Conservation (phyloP, 2,797 vertebrate genomes). For the Propithecus deckenii region DNA sequence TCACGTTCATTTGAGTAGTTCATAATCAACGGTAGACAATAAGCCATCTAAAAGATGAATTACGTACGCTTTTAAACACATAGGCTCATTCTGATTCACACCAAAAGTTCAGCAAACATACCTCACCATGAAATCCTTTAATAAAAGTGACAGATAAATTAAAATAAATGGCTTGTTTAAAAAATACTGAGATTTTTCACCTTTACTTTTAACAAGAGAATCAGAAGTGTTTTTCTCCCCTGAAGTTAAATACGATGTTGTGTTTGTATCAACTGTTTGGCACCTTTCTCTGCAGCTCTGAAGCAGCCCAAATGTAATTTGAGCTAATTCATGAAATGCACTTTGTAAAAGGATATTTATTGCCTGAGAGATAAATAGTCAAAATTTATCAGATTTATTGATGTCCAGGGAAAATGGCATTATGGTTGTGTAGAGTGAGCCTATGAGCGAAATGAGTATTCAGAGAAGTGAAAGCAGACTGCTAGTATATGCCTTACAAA, state of each 20-base stretch:
- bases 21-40: constrained; percentile 62
- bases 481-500: fast-evolving
- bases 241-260: constrained; percentile 85
- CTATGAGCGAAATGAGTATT: constrained; percentile 69
- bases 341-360: constrained; percentile 84
- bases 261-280: constrained; percentile 78
- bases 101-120: constrained; percentile 80
- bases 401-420: constrained; percentile 74
- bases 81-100: constrained; percentile 76
- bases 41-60: constrained; percentile 68
- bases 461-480: constrained; percentile 47
- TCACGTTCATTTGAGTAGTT: constrained; percentile 61
- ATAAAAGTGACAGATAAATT: constrained; percentile 86
- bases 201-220: constrained; percentile 84
- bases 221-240: constrained; percentile 82
- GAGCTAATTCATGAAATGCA: constrained; percentile 81
- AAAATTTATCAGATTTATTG: constrained; percentile 85
- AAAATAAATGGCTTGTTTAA: constrained; percentile 81
- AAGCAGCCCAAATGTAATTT: constrained; percentile 85
- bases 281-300: constrained; percentile 73
- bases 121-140: constrained; percentile 80
- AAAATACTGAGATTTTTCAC: constrained; percentile 50
- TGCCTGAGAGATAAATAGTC: constrained; percentile 84
- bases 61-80: background rate
- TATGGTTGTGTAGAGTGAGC: constrained; percentile 71